phyloP scores from a whole-genome alignment of 2,113 vertebrate genomes.

The Fulica atra region DNA sequence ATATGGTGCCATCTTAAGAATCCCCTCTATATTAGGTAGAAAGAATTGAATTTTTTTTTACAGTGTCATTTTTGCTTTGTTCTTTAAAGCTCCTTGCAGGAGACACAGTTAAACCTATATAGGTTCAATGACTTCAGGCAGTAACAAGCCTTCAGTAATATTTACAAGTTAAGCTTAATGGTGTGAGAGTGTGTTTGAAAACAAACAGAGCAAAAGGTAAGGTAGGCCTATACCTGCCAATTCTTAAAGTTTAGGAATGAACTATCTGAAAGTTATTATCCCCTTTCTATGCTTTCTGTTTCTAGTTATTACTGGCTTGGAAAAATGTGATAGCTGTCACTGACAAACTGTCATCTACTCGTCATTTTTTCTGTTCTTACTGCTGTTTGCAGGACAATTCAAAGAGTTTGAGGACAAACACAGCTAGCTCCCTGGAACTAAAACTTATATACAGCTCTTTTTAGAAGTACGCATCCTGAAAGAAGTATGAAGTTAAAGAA shows the following conservation, averaged over 20 bases:
- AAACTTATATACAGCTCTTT: not conserved
- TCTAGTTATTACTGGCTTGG: not conserved
- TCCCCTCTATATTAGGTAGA: not conserved
- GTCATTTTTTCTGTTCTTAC: not conserved
- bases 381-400: not conserved
- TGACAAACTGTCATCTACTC: not conserved
- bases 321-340: not conserved
- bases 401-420: not conserved
- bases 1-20: not conserved
- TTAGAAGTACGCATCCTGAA: not conserved
- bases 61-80: not conserved
- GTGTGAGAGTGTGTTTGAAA: not conserved
- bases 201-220: not conserved
- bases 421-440: not conserved
- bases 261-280: not conserved
- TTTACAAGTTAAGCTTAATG: constrained; percentile 17
- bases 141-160: constrained; percentile 52
- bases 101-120: constrained; percentile 16
- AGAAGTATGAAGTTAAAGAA: not conserved
- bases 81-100: not conserved
- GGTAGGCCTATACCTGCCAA: not conserved
- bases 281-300: not conserved
- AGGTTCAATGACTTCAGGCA: not conserved
- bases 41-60: constrained; percentile 6
- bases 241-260: not conserved